Evolutionary conservation across 2,113 vertebrate species (phyloP).

Genomic region (Megatriorchis doriae): DNA sequence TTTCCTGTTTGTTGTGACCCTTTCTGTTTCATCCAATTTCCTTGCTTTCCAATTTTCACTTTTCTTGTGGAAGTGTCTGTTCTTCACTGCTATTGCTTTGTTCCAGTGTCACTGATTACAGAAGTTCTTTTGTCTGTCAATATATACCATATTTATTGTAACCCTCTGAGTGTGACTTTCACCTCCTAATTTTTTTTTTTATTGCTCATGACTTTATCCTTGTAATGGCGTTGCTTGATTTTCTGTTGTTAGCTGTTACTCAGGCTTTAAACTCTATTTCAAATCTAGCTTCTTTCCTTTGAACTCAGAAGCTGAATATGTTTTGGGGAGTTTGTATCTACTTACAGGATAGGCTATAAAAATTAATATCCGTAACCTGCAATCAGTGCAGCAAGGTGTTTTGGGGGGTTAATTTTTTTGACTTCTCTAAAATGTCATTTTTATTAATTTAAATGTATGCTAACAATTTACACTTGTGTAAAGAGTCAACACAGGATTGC

Average conservation of each 20-base stretch:
- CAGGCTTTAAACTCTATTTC: neutral
- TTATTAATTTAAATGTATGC: neutral
- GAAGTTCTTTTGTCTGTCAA: neutral
- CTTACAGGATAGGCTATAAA: neutral
- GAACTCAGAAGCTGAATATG: neutral
- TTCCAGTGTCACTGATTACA: neutral
- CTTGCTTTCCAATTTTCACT: slow-evolving; percentile 21
- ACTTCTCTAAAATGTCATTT: neutral
- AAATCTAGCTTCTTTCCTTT: neutral
- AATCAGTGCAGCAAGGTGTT: neutral
- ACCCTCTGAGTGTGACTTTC: neutral
- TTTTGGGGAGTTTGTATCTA: neutral
- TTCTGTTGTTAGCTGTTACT: neutral
- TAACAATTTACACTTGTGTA: neutral
- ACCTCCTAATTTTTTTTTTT: neutral
- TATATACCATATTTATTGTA: neutral
- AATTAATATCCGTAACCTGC: neutral
- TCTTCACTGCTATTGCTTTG: neutral
- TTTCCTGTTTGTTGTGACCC: neutral
- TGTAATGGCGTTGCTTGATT: neutral
- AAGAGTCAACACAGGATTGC: neutral
- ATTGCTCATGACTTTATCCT: neutral
- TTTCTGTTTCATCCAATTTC: neutral
- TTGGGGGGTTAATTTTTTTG: neutral
- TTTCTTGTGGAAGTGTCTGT: neutral